Evolutionary conservation across 2,797 vertebrate genomes (phyloP).

Genomic region (Halcyon badia): DNA sequence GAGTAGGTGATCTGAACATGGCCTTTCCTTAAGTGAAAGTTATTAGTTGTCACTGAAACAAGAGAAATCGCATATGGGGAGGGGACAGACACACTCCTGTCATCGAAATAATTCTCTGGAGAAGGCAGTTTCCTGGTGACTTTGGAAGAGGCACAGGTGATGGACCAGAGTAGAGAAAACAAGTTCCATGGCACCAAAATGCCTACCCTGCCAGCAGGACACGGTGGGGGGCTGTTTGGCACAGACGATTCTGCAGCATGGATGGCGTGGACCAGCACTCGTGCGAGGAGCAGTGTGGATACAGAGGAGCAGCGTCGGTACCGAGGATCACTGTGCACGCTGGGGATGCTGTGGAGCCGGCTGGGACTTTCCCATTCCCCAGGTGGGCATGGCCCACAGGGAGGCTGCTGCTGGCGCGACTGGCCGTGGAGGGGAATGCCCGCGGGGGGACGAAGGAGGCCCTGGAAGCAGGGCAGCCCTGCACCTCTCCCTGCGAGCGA

Average conservation of each 20-base stretch:
- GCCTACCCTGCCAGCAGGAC: neutral
- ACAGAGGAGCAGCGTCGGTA: neutral
- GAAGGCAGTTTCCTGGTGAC: neutral
- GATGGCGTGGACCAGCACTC: neutral
- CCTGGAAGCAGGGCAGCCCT: neutral
- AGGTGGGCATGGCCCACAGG: fast-evolving
- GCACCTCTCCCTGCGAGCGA: neutral
- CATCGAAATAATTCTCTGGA: neutral
- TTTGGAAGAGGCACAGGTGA: neutral
- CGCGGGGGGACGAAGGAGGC: neutral
- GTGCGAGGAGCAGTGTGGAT: neutral
- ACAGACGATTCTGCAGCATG: neutral
- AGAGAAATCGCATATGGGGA: neutral
- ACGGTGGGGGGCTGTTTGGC: neutral
- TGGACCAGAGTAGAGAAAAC: neutral
- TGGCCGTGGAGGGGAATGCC: neutral
- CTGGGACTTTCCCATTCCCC: neutral
- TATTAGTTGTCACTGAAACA: neutral
- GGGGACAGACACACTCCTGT: neutral
- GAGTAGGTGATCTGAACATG: neutral
- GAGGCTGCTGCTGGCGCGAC: neutral
- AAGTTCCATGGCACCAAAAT: neutral
- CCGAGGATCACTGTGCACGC: neutral
- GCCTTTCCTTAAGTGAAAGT: neutral
- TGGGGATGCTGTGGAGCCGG: neutral